Percentiles rank a stretch among this genome's conserved stretches.
phyloP scores from a whole-genome alignment of 1,140 invertebrate genomes.

The Apis dorsata region DNA sequence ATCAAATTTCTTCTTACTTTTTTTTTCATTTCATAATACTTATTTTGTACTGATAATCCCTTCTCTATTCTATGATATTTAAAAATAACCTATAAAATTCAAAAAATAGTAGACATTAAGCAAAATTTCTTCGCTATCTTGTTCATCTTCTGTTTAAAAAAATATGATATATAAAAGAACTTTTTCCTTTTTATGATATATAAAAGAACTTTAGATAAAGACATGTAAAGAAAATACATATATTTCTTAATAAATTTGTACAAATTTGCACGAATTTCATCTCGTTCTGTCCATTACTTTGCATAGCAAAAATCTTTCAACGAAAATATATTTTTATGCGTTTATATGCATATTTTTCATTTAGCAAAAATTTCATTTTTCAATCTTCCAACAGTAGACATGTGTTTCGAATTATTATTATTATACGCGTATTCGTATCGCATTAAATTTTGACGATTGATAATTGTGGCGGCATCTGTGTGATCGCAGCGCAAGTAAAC shows the following conservation, averaged over 20 bases:
- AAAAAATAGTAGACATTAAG: slow-evolving; percentile 6
- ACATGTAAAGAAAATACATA: slow-evolving; percentile 62
- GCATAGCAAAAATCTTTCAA: slow-evolving; percentile 23
- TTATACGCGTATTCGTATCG: neutral
- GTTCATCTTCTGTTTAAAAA: neutral
- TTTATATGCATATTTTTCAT: slow-evolving; percentile 27
- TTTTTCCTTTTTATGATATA: slow-evolving; percentile 14
- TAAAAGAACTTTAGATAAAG: slow-evolving; percentile 35
- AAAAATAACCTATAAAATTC: neutral
- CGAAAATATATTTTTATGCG: neutral
- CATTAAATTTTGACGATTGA: slow-evolving; percentile 4
- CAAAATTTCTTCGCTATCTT: neutral
- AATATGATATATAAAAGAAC: slow-evolving; percentile 8
- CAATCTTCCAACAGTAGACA: neutral
- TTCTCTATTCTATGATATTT: neutral
- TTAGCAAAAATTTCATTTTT: slow-evolving; percentile 54
- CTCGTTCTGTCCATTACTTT: slow-evolving; percentile 57
- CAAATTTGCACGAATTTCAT: slow-evolving; percentile 68
- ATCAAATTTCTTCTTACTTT: neutral
- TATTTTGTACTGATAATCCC: neutral
- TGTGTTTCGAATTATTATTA: slow-evolving; percentile 3
- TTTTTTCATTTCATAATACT: neutral
- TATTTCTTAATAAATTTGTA: slow-evolving; percentile 66
- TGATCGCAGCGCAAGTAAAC: neutral
- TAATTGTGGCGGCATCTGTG: slow-evolving; percentile 22